Conservation (phyloP, 2,797 vertebrate genomes). For the Moxostoma hubbsi region DNA sequence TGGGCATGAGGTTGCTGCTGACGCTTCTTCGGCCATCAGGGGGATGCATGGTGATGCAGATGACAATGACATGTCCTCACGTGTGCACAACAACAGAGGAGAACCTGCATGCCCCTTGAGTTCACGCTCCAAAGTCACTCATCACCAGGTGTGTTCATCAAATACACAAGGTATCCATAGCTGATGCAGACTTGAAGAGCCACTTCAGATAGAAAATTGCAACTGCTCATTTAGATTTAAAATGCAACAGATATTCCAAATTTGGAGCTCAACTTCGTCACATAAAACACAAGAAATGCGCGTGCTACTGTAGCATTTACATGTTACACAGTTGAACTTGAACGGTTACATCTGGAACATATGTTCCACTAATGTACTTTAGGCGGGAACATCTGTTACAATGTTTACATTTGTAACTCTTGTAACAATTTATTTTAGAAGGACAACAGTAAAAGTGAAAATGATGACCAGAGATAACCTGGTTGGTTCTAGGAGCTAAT, state of each 20-base stretch:
- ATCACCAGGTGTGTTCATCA: slow-evolving; percentile 34
- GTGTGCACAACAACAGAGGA: slow-evolving; percentile 41
- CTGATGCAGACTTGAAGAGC: background rate
- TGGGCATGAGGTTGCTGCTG: slow-evolving; percentile 66
- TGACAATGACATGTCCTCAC: slow-evolving; percentile 66
- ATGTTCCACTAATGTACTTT: background rate
- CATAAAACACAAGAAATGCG: background rate
- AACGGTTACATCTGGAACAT: no score
- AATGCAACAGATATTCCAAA: background rate
- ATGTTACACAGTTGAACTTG: background rate
- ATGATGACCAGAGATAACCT: background rate
- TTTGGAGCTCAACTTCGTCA: background rate
- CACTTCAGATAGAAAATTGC: background rate
- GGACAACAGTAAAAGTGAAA: background rate
- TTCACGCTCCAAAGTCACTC: slow-evolving; percentile 45
- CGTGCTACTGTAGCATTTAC: slow-evolving; percentile 9
- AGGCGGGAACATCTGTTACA: background rate
- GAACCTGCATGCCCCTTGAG: slow-evolving; percentile 51
- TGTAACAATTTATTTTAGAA: background rate
- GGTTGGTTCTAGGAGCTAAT: slow-evolving; percentile 9
- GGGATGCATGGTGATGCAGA: slow-evolving; percentile 60
- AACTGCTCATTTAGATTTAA: background rate
- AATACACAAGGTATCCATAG: background rate
- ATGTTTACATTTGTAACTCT: background rate
- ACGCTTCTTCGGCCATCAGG: slow-evolving; percentile 62